phyloP scores from a whole-genome alignment of 2,888 invertebrate genomes.

The Drosophila paramelanica region DNA sequence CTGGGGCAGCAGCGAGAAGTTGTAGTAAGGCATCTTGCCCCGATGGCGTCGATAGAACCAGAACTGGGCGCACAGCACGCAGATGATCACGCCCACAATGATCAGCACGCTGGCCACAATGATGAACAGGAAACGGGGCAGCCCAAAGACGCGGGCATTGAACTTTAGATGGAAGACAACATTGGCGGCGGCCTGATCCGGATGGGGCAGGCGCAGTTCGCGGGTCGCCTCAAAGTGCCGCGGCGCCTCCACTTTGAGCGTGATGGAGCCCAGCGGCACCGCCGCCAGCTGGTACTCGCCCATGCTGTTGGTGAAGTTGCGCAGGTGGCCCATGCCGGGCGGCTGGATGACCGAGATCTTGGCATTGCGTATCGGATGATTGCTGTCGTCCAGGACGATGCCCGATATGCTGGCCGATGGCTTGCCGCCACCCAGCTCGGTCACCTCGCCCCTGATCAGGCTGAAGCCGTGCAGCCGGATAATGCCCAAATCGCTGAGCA shows the following conservation, averaged over 20 bases:
- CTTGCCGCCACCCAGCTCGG: conserved; percentile 60
- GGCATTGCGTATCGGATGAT: conserved; percentile 87
- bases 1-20: conserved; percentile 84
- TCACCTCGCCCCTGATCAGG: conserved; percentile 65
- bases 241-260: conserved; percentile 86
- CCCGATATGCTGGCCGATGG: conserved; percentile 83
- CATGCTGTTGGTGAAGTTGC: conserved; percentile 78
- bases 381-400: conserved; percentile 87
- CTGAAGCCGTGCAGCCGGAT: conserved; percentile 63
- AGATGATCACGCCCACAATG: conserved; percentile 75
- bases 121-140: conserved; percentile 91
- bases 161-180: conserved; percentile 89
- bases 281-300: conserved; percentile 78
- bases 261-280: conserved; percentile 84
- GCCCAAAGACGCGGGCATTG: conserved; percentile 89
- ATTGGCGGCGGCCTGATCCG: conserved; percentile 86
- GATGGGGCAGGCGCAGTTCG: conserved; percentile 80
- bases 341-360: conserved; percentile 85
- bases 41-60: conserved; percentile 75
- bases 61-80: conserved; percentile 81
- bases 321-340: conserved; percentile 79
- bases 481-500: conserved; percentile 70
- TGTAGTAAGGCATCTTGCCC: conserved; percentile 82
- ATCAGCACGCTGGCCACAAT: conserved; percentile 88
- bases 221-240: conserved; percentile 87